Evolutionary conservation across 2,888 invertebrate species (phyloP).

Genomic region (Notodonta ziczac): DNA sequence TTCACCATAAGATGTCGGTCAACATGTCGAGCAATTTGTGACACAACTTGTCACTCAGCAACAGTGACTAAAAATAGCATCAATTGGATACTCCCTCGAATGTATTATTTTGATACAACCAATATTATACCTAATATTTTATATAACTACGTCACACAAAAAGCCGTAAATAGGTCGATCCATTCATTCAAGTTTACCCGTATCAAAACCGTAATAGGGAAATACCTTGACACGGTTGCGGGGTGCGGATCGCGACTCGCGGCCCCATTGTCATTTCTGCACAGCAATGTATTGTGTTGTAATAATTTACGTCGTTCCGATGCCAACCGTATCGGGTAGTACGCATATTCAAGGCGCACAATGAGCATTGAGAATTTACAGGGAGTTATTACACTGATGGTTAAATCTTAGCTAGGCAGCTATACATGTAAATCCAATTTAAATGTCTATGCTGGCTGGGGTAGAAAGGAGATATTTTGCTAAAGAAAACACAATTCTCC

Average conservation of each 20-base stretch:
- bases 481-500: background rate
- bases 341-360: background rate
- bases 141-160: background rate
- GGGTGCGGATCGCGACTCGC: conserved; percentile 34
- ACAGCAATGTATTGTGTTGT: conserved; percentile 51
- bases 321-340: conserved; percentile 2
- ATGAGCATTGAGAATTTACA: background rate
- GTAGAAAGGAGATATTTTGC: no score
- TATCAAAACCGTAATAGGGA: conserved; percentile 66
- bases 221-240: conserved; percentile 67
- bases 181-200: conserved; percentile 46
- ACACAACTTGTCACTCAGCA: no score
- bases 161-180: conserved; percentile 40
- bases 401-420: no score
- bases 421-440: no score
- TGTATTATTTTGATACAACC: background rate
- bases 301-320: conserved; percentile 40
- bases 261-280: conserved; percentile 49
- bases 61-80: no score
- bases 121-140: background rate
- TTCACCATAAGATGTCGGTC: no score
- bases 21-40: no score
- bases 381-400: background rate
- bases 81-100: background rate
- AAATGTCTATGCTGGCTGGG: no score